phyloP scores from a whole-genome alignment of 1,140 invertebrate genomes.

The Neomicropteryx cornuta region DNA sequence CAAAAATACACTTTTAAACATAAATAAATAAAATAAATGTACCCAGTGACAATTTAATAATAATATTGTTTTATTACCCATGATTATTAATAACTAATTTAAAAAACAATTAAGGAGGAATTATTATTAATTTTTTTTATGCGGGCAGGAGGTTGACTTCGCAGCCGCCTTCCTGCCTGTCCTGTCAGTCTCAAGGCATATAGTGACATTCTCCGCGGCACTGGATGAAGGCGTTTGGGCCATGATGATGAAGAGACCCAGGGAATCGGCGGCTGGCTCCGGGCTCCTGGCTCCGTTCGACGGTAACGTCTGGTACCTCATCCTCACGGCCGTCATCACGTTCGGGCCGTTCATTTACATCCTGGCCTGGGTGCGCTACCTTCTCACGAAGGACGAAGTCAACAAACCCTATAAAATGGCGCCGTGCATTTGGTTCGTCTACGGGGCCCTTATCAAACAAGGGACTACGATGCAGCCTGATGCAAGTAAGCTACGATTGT shows the following conservation, averaged over 20 bases:
- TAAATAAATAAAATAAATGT: too few species aligned
- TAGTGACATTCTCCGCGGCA: conserved; percentile 50
- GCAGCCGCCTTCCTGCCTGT: conserved; percentile 65
- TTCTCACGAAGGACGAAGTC: conserved; percentile 39
- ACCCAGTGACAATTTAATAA: neutral
- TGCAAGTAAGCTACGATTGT: conserved; percentile 46
- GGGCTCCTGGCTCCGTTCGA: conserved; percentile 73
- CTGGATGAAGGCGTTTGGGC: conserved; percentile 65
- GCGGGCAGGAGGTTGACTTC: conserved; percentile 57
- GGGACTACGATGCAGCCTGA: conserved; percentile 66
- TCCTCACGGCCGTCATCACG: conserved; percentile 55
- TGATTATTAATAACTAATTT: conserved; percentile 3
- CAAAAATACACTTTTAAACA: too few species aligned
- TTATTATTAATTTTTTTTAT: conserved; percentile 5
- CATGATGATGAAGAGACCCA: conserved; percentile 66
- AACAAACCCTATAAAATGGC: conserved; percentile 48
- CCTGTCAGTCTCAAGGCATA: conserved; percentile 42
- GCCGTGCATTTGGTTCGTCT: conserved; percentile 76
- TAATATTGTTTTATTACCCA: neutral
- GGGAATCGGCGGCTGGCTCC: conserved; percentile 69
- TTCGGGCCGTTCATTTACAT: conserved; percentile 72
- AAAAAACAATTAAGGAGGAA: conserved; percentile 6
- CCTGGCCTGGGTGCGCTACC: conserved; percentile 49
- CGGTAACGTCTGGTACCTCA: conserved; percentile 62
- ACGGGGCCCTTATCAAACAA: conserved; percentile 79